phyloP scores from a whole-genome alignment of 1,140 invertebrate genomes.

The Centruroides sculpturatus region DNA sequence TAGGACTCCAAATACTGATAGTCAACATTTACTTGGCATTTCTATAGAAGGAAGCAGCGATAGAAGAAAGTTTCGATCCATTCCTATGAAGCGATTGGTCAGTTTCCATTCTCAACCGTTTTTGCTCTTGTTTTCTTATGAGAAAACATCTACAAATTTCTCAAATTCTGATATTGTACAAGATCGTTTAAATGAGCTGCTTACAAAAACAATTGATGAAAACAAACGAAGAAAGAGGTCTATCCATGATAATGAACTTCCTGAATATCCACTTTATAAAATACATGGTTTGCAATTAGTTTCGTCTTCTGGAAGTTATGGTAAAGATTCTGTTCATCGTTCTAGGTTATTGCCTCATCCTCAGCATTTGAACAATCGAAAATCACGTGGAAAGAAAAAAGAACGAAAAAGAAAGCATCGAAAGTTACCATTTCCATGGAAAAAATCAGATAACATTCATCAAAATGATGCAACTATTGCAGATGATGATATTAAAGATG shows the following conservation, averaged over 20 bases:
- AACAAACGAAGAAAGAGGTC: conserved; percentile 16
- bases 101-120: conserved; percentile 26
- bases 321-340: conserved; percentile 6
- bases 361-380: background rate
- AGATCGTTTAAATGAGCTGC: background rate
- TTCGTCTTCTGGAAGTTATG: background rate
- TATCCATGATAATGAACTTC: conserved; percentile 29
- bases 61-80: background rate
- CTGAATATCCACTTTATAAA: conserved; percentile 20
- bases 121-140: conserved; percentile 31
- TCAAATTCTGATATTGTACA: background rate
- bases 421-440: conserved; percentile 10
- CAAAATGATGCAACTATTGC: conserved; percentile 4
- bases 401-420: conserved; percentile 18
- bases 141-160: conserved; percentile 8
- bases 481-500: conserved; percentile 1
- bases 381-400: conserved; percentile 19
- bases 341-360: conserved; percentile 21
- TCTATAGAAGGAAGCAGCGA: conserved; percentile 4
- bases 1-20: conserved; percentile 4
- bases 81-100: conserved; percentile 20
- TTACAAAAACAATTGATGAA: conserved; percentile 4
- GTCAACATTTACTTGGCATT: conserved; percentile 14
- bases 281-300: background rate
- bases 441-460: conserved; percentile 5